phyloP scores from a whole-genome alignment of 2,888 invertebrate genomes.

The Pycnomerus fuliginosus region DNA sequence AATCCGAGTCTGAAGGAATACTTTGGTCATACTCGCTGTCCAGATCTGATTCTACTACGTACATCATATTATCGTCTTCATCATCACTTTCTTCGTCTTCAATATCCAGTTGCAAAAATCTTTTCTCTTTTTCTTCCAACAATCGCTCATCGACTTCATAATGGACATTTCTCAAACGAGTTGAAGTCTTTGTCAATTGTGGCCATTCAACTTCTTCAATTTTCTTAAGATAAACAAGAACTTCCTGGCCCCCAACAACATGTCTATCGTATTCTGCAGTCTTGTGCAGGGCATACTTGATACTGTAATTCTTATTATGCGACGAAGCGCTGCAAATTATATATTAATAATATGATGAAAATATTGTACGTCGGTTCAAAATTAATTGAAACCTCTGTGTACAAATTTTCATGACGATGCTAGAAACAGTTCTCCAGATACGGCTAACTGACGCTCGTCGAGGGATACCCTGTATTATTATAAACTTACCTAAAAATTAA shows the following conservation, averaged over 20 bases:
- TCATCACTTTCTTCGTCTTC: constrained; percentile 24
- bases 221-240: constrained; percentile 41
- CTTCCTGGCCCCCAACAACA: constrained; percentile 33
- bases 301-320: constrained; percentile 35
- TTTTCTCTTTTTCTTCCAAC: constrained; percentile 35
- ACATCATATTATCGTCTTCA: constrained; percentile 26
- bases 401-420: too few species aligned
- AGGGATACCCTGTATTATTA: too few species aligned
- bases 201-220: constrained; percentile 37
- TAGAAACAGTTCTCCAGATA: too few species aligned
- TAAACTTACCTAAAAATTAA: constrained; percentile 41
- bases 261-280: constrained; percentile 37
- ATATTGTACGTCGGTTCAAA: too few species aligned
- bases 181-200: constrained; percentile 35
- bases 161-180: constrained; percentile 39
- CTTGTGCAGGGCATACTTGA: constrained; percentile 40
- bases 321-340: constrained; percentile 30
- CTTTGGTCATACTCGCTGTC: constrained; percentile 37
- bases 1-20: background rate
- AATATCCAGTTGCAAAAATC: constrained; percentile 31
- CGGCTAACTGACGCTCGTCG: too few species aligned
- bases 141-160: constrained; percentile 37
- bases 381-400: too few species aligned
- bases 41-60: constrained; percentile 34
- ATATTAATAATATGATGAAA: constrained; percentile 4